Percentiles rank a stretch among this genome's conserved stretches.
These are phyloP conservation scores for Sminthopsis crassicaudata DNA, from an alignment of 2,113 vertebrate genomes.

Conservation along the genomic window DNA sequence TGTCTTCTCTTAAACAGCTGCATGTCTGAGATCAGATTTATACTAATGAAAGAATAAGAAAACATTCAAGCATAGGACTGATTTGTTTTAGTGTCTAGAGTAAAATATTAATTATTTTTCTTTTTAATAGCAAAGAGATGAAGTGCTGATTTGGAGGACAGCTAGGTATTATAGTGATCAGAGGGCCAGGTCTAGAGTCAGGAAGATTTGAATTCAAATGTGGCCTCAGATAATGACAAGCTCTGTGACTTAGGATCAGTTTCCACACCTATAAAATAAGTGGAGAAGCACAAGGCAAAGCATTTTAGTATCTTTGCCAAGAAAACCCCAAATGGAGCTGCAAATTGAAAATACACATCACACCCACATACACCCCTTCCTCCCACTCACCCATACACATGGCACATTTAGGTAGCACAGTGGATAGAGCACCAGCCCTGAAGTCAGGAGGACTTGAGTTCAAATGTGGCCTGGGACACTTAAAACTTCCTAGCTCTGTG, in stretches of 20 bases:
- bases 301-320: too few species aligned
- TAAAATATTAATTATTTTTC: not conserved
- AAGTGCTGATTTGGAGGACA: not conserved
- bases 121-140: not conserved
- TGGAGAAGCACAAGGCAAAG: too few species aligned
- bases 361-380: too few species aligned
- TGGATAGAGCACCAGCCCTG: too few species aligned
- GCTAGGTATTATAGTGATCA: not conserved
- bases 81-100: not conserved
- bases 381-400: too few species aligned
- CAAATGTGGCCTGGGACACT: too few species aligned
- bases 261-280: too few species aligned
- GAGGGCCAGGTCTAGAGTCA: not conserved
- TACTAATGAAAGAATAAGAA: slow-evolving; percentile 4
- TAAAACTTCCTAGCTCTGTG: too few species aligned
- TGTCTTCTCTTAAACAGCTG: not conserved
- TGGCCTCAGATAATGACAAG: not conserved
- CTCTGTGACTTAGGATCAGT: not conserved
- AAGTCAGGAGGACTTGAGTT: too few species aligned
- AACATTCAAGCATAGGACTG: not conserved
- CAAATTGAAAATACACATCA: too few species aligned
- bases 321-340: too few species aligned
- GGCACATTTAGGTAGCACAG: too few species aligned
- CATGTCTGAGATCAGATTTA: not conserved
- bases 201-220: not conserved